phyloP scores from a whole-genome alignment of 2,888 invertebrate genomes.

The Amphipyra berbera region DNA sequence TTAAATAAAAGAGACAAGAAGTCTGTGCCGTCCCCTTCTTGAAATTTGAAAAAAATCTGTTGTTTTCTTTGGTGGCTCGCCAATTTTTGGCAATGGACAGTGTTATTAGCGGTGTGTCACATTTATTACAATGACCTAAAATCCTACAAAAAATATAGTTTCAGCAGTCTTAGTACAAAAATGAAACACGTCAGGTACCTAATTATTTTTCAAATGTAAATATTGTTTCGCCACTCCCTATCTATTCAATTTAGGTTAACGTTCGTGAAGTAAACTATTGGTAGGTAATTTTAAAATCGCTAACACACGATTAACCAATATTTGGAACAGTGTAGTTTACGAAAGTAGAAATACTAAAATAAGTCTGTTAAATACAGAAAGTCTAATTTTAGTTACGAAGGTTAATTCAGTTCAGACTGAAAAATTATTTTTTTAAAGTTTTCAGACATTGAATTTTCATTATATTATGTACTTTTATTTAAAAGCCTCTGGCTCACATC shows the following conservation, averaged over 20 bases:
- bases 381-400: too few relatives aligned
- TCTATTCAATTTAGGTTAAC: slow-evolving; percentile 5
- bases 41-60: background rate
- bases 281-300: background rate
- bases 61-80: slow-evolving; percentile 53
- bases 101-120: slow-evolving; percentile 16
- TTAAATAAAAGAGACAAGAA: slow-evolving; percentile 18
- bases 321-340: too few relatives aligned
- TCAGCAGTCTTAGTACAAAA: slow-evolving; percentile 4
- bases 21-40: background rate
- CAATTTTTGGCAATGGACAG: slow-evolving; percentile 41
- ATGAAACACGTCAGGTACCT: background rate
- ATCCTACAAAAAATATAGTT: slow-evolving; percentile 12
- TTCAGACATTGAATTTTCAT: too few relatives aligned
- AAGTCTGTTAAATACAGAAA: too few relatives aligned
- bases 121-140: slow-evolving; percentile 41
- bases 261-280: slow-evolving; percentile 6
- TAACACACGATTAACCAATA: too few relatives aligned
- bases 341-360: too few relatives aligned
- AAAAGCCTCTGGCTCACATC: too few relatives aligned
- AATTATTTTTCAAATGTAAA: background rate
- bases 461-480: too few relatives aligned
- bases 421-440: too few relatives aligned
- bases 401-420: too few relatives aligned
- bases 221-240: slow-evolving; percentile 3